phyloP scores from a whole-genome alignment of 1,140 invertebrate species.

The Anadara kagoshimensis region DNA sequence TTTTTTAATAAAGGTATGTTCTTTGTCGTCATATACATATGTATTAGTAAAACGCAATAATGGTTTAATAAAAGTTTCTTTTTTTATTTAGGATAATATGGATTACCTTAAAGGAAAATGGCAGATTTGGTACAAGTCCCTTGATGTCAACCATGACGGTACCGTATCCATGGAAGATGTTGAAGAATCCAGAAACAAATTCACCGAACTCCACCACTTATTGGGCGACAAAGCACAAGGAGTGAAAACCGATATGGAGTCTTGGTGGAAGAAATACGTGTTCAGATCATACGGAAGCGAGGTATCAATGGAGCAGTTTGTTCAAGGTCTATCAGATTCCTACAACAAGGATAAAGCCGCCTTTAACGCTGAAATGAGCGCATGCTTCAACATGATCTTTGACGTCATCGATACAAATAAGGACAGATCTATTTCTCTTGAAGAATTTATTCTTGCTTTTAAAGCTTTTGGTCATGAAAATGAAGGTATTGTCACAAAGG shows the following conservation, averaged over 20 bases:
- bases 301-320: constrained; percentile 39
- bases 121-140: constrained; percentile 52
- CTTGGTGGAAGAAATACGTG: constrained; percentile 41
- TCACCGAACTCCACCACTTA: constrained; percentile 45
- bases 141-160: constrained; percentile 54
- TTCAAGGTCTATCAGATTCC: constrained; percentile 15
- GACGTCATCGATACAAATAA: constrained; percentile 57
- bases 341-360: constrained; percentile 36
- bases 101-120: constrained; percentile 44
- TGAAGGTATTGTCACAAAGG: constrained; percentile 39
- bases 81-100: constrained; percentile 20
- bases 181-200: constrained; percentile 51
- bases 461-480: constrained; percentile 55
- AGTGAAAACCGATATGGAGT: constrained; percentile 29
- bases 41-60: too few species aligned
- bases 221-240: constrained; percentile 37
- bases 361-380: constrained; percentile 29
- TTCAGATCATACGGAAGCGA: constrained; percentile 19
- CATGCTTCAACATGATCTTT: constrained; percentile 48
- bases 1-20: too few species aligned
- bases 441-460: constrained; percentile 51
- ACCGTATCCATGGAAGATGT: constrained; percentile 50
- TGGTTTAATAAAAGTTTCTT: too few species aligned
- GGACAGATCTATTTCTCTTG: constrained; percentile 47
- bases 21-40: too few species aligned